phyloP scores from a whole-genome alignment of 2,113 vertebrate genomes.

The Pachyramphus minor region DNA sequence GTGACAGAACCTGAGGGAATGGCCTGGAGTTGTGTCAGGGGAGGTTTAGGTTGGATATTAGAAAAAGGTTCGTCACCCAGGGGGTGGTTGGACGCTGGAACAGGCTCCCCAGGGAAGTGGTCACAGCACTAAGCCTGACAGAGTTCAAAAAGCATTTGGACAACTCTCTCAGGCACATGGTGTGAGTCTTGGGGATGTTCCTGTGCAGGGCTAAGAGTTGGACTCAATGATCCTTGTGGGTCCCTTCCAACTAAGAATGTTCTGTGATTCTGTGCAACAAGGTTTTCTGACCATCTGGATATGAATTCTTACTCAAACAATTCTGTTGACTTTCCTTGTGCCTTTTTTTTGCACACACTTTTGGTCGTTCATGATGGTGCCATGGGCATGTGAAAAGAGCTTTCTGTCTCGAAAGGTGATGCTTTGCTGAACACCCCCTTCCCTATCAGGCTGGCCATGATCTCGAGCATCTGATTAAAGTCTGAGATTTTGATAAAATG shows the following conservation, averaged over 20 bases:
- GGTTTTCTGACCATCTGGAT: neutral
- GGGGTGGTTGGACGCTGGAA: neutral
- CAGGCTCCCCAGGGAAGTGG: neutral
- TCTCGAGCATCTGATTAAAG: neutral
- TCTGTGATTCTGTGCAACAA: neutral
- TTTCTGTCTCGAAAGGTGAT: neutral
- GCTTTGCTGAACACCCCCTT: neutral
- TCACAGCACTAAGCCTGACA: neutral
- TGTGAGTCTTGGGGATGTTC: neutral
- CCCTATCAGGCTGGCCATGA: neutral
- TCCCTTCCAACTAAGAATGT: neutral
- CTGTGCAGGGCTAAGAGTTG: neutral
- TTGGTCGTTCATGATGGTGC: neutral
- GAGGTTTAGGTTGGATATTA: neutral
- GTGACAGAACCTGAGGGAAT: neutral
- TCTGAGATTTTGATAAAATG: neutral
- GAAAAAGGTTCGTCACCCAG: neutral
- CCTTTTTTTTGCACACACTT: neutral
- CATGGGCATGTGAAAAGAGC: neutral
- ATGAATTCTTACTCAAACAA: neutral
- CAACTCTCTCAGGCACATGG: neutral
- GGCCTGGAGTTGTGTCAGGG: neutral
- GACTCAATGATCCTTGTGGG: neutral
- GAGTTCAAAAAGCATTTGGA: rapidly evolving
- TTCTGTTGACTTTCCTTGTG: neutral